Conservation (phyloP, 2,888 invertebrate species). For the Lepetodrilus schrolli region DNA sequence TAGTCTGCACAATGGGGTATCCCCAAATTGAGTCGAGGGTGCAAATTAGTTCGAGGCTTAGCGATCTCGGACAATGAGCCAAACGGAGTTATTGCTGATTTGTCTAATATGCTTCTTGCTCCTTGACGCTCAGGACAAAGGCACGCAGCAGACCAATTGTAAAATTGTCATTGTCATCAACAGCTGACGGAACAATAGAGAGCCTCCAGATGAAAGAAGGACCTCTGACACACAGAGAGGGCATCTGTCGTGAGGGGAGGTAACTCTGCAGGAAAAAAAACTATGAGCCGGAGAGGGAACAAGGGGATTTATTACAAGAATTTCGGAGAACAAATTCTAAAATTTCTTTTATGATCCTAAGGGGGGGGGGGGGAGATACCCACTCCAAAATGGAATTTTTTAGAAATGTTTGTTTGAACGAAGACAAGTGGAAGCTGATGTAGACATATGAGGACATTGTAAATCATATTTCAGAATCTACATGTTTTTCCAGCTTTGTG, state of each 20-base stretch:
- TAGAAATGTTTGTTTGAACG: too few species aligned
- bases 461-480: too few species aligned
- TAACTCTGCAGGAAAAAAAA: neutral
- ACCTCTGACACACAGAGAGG: neutral
- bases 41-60: neutral
- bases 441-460: too few species aligned
- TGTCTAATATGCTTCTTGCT: neutral
- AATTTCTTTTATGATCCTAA: neutral
- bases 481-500: too few species aligned
- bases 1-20: neutral
- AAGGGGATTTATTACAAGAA: too few species aligned
- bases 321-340: neutral
- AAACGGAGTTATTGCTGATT: neutral
- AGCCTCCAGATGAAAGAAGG: neutral
- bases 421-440: too few species aligned
- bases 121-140: neutral
- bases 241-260: neutral
- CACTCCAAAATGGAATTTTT: neutral
- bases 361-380: neutral
- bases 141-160: neutral
- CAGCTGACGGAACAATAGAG: slow-evolving; percentile 7
- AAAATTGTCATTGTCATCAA: slow-evolving; percentile 1
- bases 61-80: neutral
- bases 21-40: neutral
- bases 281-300: too few species aligned